Conservation (phyloP, 1,140 invertebrate species). For the Heliconius eleuchia region DNA sequence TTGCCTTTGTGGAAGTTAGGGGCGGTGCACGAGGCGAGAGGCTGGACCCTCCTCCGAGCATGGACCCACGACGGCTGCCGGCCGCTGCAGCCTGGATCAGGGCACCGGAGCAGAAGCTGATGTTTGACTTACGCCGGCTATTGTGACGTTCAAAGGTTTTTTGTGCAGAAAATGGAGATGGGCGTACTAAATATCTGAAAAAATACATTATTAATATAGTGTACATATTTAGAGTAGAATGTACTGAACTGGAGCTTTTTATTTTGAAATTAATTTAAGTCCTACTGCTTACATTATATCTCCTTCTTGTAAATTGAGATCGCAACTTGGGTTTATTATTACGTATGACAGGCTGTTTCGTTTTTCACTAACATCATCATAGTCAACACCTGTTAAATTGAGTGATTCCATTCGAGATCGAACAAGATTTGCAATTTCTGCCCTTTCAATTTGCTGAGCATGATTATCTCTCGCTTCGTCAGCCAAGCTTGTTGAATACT, state of each 20-base stretch:
- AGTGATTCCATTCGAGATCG: constrained; percentile 96
- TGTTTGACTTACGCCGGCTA: constrained; percentile 93
- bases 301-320: constrained; percentile 96
- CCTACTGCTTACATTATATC: constrained; percentile 92
- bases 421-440: constrained; percentile 97
- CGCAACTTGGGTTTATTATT: constrained; percentile 99
- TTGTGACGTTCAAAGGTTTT: constrained; percentile 96
- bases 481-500: constrained; percentile 91
- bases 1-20: constrained; percentile 90
- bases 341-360: constrained; percentile 97
- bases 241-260: background rate
- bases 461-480: constrained; percentile 93
- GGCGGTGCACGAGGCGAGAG: constrained; percentile 87
- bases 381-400: constrained; percentile 93
- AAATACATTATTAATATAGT: background rate
- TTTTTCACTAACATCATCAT: constrained; percentile 96
- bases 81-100: constrained; percentile 83
- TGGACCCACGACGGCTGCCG: constrained; percentile 82
- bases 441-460: constrained; percentile 94
- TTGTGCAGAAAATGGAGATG: constrained; percentile 95
- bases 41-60: constrained; percentile 82
- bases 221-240: background rate
- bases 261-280: background rate
- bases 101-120: constrained; percentile 92
- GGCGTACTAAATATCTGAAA: constrained; percentile 91